These are phyloP conservation scores for pig (Sus scrofa) DNA, from an alignment of 2,113 vertebrate species.

Conservation along the genomic window T2T-Sscrofa CM000829.6:71016001-71016500, in stretches of 20 bases:
- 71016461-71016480: background rate
- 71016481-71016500: background rate
- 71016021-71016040: background rate
- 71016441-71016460: background rate
- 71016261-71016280: background rate
- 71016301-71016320: background rate
- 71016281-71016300: background rate
- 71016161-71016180: background rate
- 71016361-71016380: background rate
- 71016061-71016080: background rate
- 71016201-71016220: background rate
- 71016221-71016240: background rate
- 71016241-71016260: background rate
- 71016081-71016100: background rate
- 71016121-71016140: background rate
- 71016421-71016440: background rate
- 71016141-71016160: background rate
- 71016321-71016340: background rate
- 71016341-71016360: background rate
- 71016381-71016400: background rate
- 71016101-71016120: background rate
- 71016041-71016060: background rate
- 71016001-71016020: background rate
- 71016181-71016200: background rate
- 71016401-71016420: background rate